phyloP scores from a whole-genome alignment of 2,888 invertebrate species.

The Dicyrtoma fusca region DNA sequence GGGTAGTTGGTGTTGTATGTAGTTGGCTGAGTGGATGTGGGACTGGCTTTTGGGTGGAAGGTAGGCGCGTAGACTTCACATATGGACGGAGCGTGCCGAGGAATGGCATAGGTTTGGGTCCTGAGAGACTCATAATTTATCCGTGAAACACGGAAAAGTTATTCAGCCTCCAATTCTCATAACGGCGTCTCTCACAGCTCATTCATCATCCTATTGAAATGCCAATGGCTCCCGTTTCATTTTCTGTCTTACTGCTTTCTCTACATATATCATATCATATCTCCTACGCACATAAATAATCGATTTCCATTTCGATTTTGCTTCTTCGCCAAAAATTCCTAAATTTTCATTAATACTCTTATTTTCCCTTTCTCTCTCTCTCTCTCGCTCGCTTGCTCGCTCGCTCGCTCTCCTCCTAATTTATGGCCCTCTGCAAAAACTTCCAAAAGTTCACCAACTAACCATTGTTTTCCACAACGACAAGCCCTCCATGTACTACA shows the following conservation, averaged over 20 bases:
- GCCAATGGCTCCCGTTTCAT: conserved; percentile 40
- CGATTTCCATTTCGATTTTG: conserved; percentile 21
- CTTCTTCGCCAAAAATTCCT: conserved; percentile 26
- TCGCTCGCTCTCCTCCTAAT: background rate
- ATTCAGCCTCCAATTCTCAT: conserved; percentile 46
- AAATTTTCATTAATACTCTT: conserved; percentile 12
- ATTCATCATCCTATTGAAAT: conserved; percentile 47
- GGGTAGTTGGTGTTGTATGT: background rate
- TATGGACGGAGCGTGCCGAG: conserved; percentile 33
- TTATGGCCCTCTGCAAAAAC: background rate
- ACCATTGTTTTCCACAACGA: too few relatives aligned
- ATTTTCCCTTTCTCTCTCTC: conserved; percentile 6
- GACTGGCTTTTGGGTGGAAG: background rate
- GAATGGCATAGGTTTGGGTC: conserved; percentile 34
- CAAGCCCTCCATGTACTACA: too few relatives aligned
- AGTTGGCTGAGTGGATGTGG: background rate
- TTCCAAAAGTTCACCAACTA: background rate
- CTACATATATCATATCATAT: conserved; percentile 26
- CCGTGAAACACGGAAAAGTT: conserved; percentile 42
- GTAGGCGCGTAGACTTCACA: background rate
- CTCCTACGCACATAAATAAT: conserved; percentile 33
- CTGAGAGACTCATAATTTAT: conserved; percentile 40
- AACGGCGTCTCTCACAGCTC: conserved; percentile 47
- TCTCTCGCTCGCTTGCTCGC: background rate
- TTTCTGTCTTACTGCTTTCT: conserved; percentile 28